Conservation (phyloP, 2,113 vertebrate species). For the Microcebus murinus region DNA sequence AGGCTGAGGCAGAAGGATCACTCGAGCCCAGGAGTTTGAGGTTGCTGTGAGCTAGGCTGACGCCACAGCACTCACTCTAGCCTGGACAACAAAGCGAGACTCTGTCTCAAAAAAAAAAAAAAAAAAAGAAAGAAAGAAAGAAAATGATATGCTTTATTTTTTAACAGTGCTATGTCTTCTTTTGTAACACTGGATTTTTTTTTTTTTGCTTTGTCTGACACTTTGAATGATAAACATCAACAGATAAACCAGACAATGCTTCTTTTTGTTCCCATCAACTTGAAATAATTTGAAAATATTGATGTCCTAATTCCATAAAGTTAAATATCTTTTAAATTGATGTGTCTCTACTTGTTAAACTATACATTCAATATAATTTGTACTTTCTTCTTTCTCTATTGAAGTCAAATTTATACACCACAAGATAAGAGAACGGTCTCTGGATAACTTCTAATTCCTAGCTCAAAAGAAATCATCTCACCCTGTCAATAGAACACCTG, state of each 20-base stretch:
- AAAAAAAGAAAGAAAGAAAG: not conserved
- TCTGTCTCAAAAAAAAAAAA: too few species aligned
- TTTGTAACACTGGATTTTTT: not conserved
- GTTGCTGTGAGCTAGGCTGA: too few species aligned
- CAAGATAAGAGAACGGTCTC: not conserved
- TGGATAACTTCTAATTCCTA: not conserved
- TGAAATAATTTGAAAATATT: not conserved
- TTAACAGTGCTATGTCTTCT: not conserved
- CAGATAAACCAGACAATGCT: not conserved
- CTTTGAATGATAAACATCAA: not conserved
- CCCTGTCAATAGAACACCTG: accelerated
- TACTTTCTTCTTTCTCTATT: not conserved
- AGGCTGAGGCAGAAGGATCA: too few species aligned
- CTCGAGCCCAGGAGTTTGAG: too few species aligned
- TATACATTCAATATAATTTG: not conserved
- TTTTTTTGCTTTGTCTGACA: not conserved
- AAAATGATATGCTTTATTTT: not conserved
- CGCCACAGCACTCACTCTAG: too few species aligned
- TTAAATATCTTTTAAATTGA: not conserved
- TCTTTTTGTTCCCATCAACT: not conserved
- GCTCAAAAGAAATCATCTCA: not conserved
- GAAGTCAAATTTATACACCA: not conserved
- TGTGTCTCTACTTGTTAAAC: not conserved
- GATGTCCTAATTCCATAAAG: not conserved
- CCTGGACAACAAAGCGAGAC: too few species aligned